Conservation (phyloP, 2,113 vertebrate genomes). For the Cricetomys ansorgei region DNA sequence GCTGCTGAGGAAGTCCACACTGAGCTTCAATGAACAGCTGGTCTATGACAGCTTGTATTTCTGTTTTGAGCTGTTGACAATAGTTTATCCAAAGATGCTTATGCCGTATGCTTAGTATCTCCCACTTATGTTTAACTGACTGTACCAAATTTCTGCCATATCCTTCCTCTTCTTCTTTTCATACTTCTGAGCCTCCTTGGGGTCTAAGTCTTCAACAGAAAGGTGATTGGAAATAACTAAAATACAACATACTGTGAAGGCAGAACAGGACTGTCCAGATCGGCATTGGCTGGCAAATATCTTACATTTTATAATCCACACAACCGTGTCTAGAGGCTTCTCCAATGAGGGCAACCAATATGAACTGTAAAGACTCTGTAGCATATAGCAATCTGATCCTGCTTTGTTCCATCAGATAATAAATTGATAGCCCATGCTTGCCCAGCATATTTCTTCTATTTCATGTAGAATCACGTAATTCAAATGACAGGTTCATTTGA, state of each 20-base stretch:
- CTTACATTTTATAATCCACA: neutral
- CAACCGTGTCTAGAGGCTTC: neutral
- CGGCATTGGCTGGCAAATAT: neutral
- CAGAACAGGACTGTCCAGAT: neutral
- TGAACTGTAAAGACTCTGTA: neutral
- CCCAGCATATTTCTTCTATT: neutral
- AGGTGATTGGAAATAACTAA: neutral
- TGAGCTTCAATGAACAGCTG: neutral
- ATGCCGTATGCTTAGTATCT: neutral
- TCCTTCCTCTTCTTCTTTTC: neutral
- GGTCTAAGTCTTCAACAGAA: neutral
- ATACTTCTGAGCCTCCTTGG: neutral
- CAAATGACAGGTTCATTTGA: neutral
- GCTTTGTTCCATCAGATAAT: neutral
- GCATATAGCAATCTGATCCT: neutral
- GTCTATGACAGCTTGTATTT: neutral
- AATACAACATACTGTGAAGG: neutral
- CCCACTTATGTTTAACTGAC: neutral
- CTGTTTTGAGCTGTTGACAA: neutral
- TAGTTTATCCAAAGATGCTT: neutral
- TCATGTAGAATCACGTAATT: slow-evolving; percentile 4
- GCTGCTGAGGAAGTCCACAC: neutral
- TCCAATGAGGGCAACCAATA: neutral
- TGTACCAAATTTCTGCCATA: neutral
- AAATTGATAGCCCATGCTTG: neutral